A percentile compares a stretch with the other conserved stretches of the same genome.
Evolutionary conservation across 1,140 invertebrate genomes (phyloP).

Genomic region (Heliothis virescens): DNA sequence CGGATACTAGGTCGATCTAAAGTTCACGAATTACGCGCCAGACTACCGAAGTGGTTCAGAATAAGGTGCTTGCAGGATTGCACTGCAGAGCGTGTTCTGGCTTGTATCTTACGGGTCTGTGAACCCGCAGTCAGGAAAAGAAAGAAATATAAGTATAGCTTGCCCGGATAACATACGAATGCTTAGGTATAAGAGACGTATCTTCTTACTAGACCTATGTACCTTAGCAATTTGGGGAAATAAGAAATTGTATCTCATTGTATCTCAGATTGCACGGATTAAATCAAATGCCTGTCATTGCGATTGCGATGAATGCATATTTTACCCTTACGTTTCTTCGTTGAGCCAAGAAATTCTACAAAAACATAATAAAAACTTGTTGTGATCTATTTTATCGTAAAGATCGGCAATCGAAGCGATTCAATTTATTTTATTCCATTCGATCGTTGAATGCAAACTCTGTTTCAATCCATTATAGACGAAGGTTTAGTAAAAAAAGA

Average conservation of each 20-base stretch:
- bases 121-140: background rate
- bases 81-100: background rate
- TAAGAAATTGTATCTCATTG: background rate
- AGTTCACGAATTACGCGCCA: conserved; percentile 21
- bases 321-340: background rate
- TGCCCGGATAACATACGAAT: too few relatives aligned
- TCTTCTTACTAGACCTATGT: too few relatives aligned
- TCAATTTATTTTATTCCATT: background rate
- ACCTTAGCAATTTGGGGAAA: too few relatives aligned
- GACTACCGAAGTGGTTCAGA: conserved; percentile 13
- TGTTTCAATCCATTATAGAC: conserved; percentile 13
- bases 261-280: background rate
- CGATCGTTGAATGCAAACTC: background rate
- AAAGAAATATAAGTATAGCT: background rate
- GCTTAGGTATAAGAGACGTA: too few relatives aligned
- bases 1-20: conserved; percentile 35
- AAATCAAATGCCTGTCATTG: background rate
- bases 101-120: background rate
- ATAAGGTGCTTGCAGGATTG: background rate
- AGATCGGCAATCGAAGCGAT: background rate
- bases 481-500: conserved; percentile 15
- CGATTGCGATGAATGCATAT: conserved; percentile 5
- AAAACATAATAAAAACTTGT: background rate
- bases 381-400: conserved; percentile 1
- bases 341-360: background rate